A percentile compares a stretch with the other conserved stretches of the same genome.
Conservation (phyloP, 2,797 vertebrate genomes). For the Enteromius argenteus region DNA sequence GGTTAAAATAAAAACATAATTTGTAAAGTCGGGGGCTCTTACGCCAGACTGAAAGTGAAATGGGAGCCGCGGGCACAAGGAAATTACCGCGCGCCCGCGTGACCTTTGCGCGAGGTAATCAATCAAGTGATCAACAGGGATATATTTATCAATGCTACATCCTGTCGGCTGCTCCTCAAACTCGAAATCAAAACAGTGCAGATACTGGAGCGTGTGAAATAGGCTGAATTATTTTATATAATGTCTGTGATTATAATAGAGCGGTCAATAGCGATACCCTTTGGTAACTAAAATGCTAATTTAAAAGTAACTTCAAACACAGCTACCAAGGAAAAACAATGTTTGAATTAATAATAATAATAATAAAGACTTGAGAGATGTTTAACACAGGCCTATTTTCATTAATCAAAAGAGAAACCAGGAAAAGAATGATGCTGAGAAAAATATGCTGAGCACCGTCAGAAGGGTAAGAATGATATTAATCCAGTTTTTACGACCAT, state of each 20-base stretch:
- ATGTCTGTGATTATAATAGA: background rate
- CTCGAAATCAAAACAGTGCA: conserved; percentile 60
- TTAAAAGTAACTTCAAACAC: background rate
- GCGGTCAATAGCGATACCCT: background rate
- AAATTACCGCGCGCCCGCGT: conserved; percentile 96
- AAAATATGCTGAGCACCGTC: conserved; percentile 27
- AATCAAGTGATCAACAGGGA: conserved; percentile 99
- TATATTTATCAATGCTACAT: conserved; percentile 98
- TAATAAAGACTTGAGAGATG: background rate
- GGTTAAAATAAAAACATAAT: conserved; percentile 92
- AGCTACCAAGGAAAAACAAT: background rate
- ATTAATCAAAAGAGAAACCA: background rate
- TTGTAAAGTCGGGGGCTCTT: conserved; percentile 84
- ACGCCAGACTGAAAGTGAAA: conserved; percentile 93
- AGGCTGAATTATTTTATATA: conserved; percentile 27
- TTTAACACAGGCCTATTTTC: background rate
- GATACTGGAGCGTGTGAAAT: conserved; percentile 34
- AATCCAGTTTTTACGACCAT: conserved; percentile 38
- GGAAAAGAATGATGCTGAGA: background rate
- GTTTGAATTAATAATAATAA: background rate
- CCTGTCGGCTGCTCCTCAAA: conserved; percentile 81
- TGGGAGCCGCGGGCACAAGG: conserved; percentile 94
- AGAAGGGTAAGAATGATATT: conserved; percentile 6
- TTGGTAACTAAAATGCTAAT: conserved; percentile 17
- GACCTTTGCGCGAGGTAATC: conserved; percentile 99